Base-by-base conservation (phyloP, 2,888 invertebrate genomes). In the Dinocampus coccinellae region DNA sequence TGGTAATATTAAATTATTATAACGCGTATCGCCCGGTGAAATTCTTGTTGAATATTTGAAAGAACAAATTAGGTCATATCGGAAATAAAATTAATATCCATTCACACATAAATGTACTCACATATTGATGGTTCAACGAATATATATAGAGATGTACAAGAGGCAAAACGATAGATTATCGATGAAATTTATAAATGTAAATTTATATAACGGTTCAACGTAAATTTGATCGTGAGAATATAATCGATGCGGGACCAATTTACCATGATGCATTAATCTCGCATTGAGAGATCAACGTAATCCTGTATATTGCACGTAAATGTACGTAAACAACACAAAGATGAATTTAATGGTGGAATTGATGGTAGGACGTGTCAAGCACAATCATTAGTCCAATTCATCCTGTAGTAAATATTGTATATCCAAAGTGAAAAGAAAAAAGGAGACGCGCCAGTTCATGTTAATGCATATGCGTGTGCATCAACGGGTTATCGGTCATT, bases 401-500 rank as follows among this genome's bases (percentile, higher is more conserved):
- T 22, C n/a, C n/a, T n/a, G n/a, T n/a, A n/a, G n/a, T n/a, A n/a
- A n/a, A n/a, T n/a, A n/a, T 55, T 26, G 24, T 24, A 26, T 55
- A n/a, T 13, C 3, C 22, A 11, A 58, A n/a, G 9, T 29, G 58
- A 3, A n/a, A 58, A 16, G 16, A 16, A 11, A 39, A 39, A 36
- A 11, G 11, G 11, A 39, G n/a, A 39, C n/a, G 1, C 39, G 13
- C 39, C 3, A 39, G n/a, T n/a, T 39, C 13, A 39, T 39, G n/a
- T 39, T n/a, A n/a, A n/a, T n/a, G n/a, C n/a, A n/a, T n/a, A n/a
- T n/a, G n/a, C n/a, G n/a, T n/a, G n/a, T n/a, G n/a, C 39, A 9
- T 26, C 67, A 58, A 13, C 26, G 68, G 77, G 80, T 81, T 80
- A 81, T 81, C 80, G 75, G 69, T 76, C 74, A 80, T 80, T 79